A percentile compares a stretch with the other conserved stretches of the same genome.
Evolutionary conservation across 1,140 invertebrate genomes (phyloP).

Genomic region (Lanistes nyassanus): DNA sequence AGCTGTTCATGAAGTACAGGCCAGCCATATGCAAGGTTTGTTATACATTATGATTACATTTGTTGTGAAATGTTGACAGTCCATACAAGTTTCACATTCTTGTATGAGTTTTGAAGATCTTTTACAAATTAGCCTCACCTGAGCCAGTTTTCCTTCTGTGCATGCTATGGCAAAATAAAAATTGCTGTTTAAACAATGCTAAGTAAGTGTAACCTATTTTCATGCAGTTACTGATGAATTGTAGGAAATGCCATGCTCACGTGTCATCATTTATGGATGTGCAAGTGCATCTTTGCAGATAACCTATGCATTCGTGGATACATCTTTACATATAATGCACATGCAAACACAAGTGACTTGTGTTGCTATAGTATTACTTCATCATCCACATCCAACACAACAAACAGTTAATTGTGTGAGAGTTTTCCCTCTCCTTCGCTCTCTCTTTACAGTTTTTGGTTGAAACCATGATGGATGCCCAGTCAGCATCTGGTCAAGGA

Average conservation of each 20-base stretch:
- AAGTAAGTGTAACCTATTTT: neutral
- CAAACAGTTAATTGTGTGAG: too few relatives aligned
- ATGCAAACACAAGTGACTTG: neutral
- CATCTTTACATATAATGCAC: neutral
- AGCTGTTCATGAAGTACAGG: conserved; percentile 52
- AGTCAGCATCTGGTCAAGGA: conserved; percentile 29
- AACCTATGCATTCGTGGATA: neutral
- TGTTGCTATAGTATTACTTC: conserved; percentile 1
- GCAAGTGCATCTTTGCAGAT: neutral
- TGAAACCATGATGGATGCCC: conserved; percentile 49
- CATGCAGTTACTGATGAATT: neutral
- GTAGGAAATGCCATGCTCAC: neutral
- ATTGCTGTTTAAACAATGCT: too few relatives aligned
- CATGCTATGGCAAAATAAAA: too few relatives aligned
- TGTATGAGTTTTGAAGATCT: neutral
- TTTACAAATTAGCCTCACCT: too few relatives aligned
- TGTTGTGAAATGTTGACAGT: neutral
- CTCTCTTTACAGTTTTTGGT: conserved; percentile 50
- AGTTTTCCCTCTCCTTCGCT: too few relatives aligned
- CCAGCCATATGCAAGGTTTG: conserved; percentile 53
- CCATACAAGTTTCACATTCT: neutral
- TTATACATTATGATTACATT: neutral
- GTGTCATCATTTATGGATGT: neutral
- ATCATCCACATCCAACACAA: neutral
- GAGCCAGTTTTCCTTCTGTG: too few relatives aligned